These are phyloP conservation scores for Sarcophaga caerulescens DNA, from an alignment of 2,888 invertebrate species.

Conservation along the genomic window DNA sequence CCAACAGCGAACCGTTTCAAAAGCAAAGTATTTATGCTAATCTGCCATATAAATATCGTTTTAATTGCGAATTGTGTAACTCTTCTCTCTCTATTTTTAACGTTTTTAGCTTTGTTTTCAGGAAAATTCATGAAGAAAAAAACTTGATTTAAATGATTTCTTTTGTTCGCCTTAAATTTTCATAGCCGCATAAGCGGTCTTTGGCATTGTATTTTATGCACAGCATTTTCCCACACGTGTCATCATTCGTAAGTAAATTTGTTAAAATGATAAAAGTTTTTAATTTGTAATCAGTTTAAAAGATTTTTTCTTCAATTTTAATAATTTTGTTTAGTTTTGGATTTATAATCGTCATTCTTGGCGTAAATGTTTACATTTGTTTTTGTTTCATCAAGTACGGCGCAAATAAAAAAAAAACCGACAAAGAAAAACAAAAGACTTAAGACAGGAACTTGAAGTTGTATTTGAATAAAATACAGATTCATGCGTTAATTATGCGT, in stretches of 20 bases:
- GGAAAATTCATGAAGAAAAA: background rate
- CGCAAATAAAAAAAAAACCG: background rate
- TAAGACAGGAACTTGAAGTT: constrained; percentile 48
- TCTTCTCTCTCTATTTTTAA: background rate
- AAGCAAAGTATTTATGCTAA: constrained; percentile 32
- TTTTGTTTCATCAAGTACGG: constrained; percentile 1
- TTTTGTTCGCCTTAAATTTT: constrained; percentile 32
- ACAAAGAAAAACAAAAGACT: constrained; percentile 45
- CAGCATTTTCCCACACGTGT: constrained; percentile 61
- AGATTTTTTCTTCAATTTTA: background rate
- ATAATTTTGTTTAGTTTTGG: no score
- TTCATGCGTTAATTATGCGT: background rate
- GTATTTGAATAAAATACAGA: background rate
- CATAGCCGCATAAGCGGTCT: background rate
- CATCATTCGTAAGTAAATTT: constrained; percentile 60
- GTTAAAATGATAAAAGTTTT: constrained; percentile 39
- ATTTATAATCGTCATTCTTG: background rate
- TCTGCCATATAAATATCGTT: constrained; percentile 51
- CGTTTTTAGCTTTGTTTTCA: constrained; percentile 7
- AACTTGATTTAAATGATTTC: constrained; percentile 33
- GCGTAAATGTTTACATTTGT: constrained; percentile 11
- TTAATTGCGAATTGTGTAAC: constrained; percentile 59
- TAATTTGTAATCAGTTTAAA: constrained; percentile 47
- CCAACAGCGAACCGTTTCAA: background rate
- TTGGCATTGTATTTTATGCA: background rate